phyloP scores from a whole-genome alignment of 64 coral and sea anemone species.

The Actinia tenebrosa region DNA sequence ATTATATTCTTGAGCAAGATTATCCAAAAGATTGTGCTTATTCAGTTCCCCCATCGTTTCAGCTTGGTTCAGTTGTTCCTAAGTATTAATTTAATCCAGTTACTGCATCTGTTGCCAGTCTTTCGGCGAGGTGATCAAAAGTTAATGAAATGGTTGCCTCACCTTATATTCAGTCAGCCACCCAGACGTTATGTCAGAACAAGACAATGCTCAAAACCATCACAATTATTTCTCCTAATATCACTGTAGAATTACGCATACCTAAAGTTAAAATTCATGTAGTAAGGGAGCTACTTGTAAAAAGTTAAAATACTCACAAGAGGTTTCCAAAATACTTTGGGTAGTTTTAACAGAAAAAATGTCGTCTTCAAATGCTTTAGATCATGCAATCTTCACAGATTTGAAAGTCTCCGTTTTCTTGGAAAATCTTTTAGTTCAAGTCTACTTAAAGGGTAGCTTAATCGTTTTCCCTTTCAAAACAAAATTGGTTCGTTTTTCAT shows the following conservation, averaged over 20 bases:
- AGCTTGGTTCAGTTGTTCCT: neutral
- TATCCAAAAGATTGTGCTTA: neutral
- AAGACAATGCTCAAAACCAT: neutral
- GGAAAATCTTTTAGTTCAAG: neutral
- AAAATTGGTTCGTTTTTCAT: too few relatives aligned
- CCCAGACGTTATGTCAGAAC: neutral
- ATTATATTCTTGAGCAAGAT: neutral
- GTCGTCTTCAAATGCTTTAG: neutral
- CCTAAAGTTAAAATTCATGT: neutral
- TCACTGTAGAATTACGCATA: neutral
- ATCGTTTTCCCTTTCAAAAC: neutral
- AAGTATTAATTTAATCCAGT: neutral
- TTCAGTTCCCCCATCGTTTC: neutral
- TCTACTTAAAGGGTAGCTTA: neutral
- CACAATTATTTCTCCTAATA: neutral
- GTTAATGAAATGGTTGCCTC: constrained; percentile 6
- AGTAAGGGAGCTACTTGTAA: too few relatives aligned
- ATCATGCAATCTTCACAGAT: neutral
- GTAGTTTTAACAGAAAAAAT: neutral
- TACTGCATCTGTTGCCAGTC: neutral
- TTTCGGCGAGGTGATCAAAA: neutral
- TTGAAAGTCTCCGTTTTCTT: neutral
- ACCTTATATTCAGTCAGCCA: neutral
- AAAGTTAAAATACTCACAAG: too few relatives aligned
- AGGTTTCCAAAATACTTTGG: too few relatives aligned